Percentiles rank a stretch among this genome's conserved stretches.
These are phyloP conservation scores for Ennomos quercinarius DNA, from an alignment of 2,888 invertebrate species.

Conservation along the genomic window DNA sequence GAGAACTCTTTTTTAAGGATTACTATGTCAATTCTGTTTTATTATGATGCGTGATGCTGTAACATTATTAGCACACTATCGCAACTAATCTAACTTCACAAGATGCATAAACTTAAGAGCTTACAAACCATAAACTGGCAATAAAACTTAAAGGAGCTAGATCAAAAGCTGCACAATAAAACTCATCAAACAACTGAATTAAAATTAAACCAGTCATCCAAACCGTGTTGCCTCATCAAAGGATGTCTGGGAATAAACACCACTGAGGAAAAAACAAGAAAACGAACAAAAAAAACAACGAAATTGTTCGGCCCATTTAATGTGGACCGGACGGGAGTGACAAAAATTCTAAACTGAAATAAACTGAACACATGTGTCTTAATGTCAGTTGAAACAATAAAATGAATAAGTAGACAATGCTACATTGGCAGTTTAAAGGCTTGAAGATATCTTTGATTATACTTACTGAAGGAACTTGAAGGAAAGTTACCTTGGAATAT, in stretches of 20 bases:
- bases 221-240: constrained; percentile 68
- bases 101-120: constrained; percentile 24
- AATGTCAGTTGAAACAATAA: constrained; percentile 58
- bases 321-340: constrained; percentile 82
- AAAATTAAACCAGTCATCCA: constrained; percentile 64
- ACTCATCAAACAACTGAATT: constrained; percentile 59
- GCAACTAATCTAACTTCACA: constrained; percentile 20
- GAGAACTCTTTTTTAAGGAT: no score
- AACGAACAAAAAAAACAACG: constrained; percentile 69
- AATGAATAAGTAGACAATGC: constrained; percentile 38
- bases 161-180: constrained; percentile 46
- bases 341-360: constrained; percentile 83
- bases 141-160: constrained; percentile 34
- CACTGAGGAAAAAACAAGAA: constrained; percentile 50
- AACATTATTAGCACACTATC: constrained; percentile 7
- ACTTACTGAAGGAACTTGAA: no score
- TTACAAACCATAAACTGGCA: constrained; percentile 31
- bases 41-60: constrained; percentile 2
- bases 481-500: no score
- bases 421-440: constrained; percentile 29
- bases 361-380: constrained; percentile 80
- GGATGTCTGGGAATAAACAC: constrained; percentile 72
- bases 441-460: constrained; percentile 11
- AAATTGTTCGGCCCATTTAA: constrained; percentile 84
- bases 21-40: no score